phyloP scores from a whole-genome alignment of 2,113 vertebrate species.

The Glaucidium brasilianum region DNA sequence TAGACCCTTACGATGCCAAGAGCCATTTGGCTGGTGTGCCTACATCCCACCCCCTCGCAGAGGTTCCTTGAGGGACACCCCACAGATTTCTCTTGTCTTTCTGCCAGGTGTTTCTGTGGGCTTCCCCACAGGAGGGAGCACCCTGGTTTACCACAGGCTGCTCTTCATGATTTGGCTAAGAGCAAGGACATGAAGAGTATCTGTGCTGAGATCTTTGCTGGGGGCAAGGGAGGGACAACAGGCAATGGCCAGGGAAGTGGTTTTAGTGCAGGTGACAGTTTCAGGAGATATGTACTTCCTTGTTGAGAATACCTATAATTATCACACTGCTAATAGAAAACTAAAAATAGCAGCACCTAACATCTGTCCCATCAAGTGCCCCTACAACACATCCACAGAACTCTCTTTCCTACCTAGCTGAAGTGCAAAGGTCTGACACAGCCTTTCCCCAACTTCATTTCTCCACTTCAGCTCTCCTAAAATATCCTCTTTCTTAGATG shows the following conservation, averaged over 20 bases:
- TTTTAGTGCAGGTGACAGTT: not conserved
- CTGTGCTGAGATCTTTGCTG: not conserved
- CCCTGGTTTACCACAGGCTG: fast-evolving
- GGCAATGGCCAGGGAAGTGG: not conserved
- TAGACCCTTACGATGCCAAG: fast-evolving
- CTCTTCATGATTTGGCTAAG: not conserved
- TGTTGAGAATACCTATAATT: not conserved
- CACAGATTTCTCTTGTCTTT: not conserved
- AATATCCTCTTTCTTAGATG: not conserved
- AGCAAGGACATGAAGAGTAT: not conserved
- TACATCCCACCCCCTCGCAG: not conserved
- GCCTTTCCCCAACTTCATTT: not conserved
- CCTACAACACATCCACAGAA: not conserved
- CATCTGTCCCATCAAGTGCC: not conserved
- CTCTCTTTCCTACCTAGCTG: not conserved
- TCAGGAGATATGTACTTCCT: not conserved
- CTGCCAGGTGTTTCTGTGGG: not conserved
- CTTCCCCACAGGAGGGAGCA: not conserved
- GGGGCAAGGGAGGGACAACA: not conserved
- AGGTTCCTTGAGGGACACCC: not conserved
- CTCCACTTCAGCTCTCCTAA: not conserved
- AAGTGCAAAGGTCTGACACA: not conserved
- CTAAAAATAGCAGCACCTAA: not conserved
- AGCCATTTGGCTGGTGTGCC: not conserved
- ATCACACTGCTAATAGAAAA: not conserved